These are phyloP conservation scores for Eumeta japonica DNA, from an alignment of 1,140 invertebrate species.

Conservation along the genomic window DNA sequence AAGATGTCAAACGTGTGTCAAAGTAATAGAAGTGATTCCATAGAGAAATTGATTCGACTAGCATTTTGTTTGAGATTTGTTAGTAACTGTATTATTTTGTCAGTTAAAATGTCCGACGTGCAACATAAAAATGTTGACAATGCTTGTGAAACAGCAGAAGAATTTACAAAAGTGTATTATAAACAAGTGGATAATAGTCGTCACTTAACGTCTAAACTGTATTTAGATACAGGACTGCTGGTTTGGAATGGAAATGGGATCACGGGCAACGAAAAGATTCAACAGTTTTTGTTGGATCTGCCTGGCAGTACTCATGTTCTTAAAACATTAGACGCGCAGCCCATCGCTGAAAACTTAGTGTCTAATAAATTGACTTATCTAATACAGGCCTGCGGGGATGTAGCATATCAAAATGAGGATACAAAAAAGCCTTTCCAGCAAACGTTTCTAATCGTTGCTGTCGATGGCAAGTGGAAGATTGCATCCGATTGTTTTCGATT, in stretches of 20 bases:
- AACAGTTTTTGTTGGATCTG: slow-evolving; percentile 75
- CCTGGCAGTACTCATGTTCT: slow-evolving; percentile 71
- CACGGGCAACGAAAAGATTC: slow-evolving; percentile 71
- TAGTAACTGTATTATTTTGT: not conserved
- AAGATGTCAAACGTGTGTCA: no score
- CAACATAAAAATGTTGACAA: slow-evolving; percentile 65
- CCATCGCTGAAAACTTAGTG: slow-evolving; percentile 68
- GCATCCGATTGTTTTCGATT: slow-evolving; percentile 79
- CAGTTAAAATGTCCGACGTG: slow-evolving; percentile 29
- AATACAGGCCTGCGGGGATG: slow-evolving; percentile 72
- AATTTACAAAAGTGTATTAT: slow-evolving; percentile 82
- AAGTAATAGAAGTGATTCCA: not conserved
- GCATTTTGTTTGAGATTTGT: not conserved
- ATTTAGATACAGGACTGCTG: slow-evolving; percentile 74
- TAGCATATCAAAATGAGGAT: slow-evolving; percentile 63
- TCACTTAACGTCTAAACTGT: slow-evolving; percentile 77
- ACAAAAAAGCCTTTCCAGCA: slow-evolving; percentile 70
- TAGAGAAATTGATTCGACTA: no score
- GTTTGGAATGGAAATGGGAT: slow-evolving; percentile 86
- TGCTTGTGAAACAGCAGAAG: slow-evolving; percentile 73
- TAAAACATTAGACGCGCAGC: slow-evolving; percentile 75
- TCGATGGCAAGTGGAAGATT: slow-evolving; percentile 86
- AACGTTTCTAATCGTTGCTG: slow-evolving; percentile 78
- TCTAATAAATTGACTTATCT: slow-evolving; percentile 70
- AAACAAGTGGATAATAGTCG: slow-evolving; percentile 77